Evolutionary conservation across 2,888 invertebrate genomes (phyloP).

Genomic region (Tetranychus piercei): DNA sequence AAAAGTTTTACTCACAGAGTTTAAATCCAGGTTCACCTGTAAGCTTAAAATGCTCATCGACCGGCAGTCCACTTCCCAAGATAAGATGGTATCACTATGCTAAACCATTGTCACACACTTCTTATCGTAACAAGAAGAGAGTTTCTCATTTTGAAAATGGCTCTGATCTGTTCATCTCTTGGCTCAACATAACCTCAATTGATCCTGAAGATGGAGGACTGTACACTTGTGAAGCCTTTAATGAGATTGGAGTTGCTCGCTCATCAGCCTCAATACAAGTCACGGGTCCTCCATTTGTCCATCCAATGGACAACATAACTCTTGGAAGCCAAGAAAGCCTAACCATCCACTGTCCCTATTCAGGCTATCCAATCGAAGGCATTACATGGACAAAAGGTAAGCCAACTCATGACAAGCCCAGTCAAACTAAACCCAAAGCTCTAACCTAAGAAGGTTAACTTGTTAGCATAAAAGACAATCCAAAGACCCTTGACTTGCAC

Average conservation of each 20-base stretch:
- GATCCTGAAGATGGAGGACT: conserved; percentile 31
- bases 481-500: too few relatives aligned
- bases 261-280: conserved; percentile 31
- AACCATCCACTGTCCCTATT: conserved; percentile 58
- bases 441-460: too few relatives aligned
- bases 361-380: conserved; percentile 62
- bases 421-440: too few relatives aligned
- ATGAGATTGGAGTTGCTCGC: conserved; percentile 28
- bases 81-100: conserved; percentile 28
- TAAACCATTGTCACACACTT: background rate
- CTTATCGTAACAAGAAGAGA: conserved; percentile 15
- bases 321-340: conserved; percentile 60
- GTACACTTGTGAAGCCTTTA: conserved; percentile 32
- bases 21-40: conserved; percentile 27
- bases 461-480: too few relatives aligned
- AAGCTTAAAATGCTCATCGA: conserved; percentile 29
- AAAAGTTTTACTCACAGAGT: conserved; percentile 24
- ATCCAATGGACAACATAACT: conserved; percentile 40
- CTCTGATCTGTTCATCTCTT: conserved; percentile 32
- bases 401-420: background rate
- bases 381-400: conserved; percentile 59
- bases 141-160: conserved; percentile 29
- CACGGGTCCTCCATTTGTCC: conserved; percentile 37
- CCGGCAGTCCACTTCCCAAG: conserved; percentile 29
- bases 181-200: conserved; percentile 33